Base-by-base conservation (phyloP, 2,113 vertebrate species). In the Vombatus ursinus region DNA sequence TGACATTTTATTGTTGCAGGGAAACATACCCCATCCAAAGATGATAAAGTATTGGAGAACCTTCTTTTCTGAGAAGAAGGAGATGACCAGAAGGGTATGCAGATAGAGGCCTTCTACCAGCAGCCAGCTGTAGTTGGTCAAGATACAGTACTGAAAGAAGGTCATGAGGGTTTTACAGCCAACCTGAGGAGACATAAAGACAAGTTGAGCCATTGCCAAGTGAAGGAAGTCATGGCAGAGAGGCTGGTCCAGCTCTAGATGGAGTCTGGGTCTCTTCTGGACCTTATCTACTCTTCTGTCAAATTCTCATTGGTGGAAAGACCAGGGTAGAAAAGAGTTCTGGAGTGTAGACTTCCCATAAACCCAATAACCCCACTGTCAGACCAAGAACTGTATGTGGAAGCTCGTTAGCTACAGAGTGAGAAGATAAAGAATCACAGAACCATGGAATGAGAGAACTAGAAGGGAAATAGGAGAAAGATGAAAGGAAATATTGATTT, bases 81-180 rank as follows among this genome's bases (percentile, higher is more conserved):
- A 99, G 98, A 99, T 96, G 95, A 98, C 98, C 91, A 99, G 99
- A 91, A 99, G 98, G 0, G 99, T 99, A 98, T 99, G 99, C 23
- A 99, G 99, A 97, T 99, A 99, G 93, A 99, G 99, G 22, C 99
- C 99, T 97, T 99, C 99, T 89, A 99, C 99, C 2, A 99, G 98
- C 97, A 99, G 98, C 99, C 99, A 99, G 98, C 99, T 99, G 97
- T 99, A 99, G 98, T 99, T 99, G 44, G 99, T 99, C 98, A 99
- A 97, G 98, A 99, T 99, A 98, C 99, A 99, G 97, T 99, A 99
- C 98, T 99, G 99, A 97, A 99, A 99, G 96, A 99, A 99, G 97
- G 99, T 98, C 98, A 99, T 98, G 94, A 99, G 98, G n/a, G 99
- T 98, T 97, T 99, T 99, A 95, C 99, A 99, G 8, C 98, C 99